Evolutionary conservation across 2,888 invertebrate species (phyloP), one percentile per base, ranked within the genome.

Genomic region (Molanna angustata): DNA sequence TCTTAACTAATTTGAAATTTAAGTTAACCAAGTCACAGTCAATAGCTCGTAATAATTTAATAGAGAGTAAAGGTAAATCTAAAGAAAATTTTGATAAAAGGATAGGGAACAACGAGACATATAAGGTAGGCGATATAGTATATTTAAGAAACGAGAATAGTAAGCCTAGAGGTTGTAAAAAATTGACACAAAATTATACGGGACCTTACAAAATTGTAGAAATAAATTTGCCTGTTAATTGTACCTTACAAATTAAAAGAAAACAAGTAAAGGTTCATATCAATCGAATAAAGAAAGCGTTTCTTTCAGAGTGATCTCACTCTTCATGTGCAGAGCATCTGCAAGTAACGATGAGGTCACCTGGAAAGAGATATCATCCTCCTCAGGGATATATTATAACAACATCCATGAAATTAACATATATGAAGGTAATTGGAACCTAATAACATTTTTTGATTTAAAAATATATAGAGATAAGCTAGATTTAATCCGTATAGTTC

Each of bases 31-130:
- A 47, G 21, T 45, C 62, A 4, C 58, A 54, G 14, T 41, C 63
- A 57, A 56, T 62, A 4, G 63, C 64, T n/a, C 35, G 56, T 21
- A 57, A 62, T 32, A 62, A 63, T 46, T 17, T 64, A 21, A 49
- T 54, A 17, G 32, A 43, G n/a, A 52, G 60, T 6, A 63, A 64
- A 52, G 21, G 49, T 41, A 61, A 53, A 51, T 60, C 58, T 31
- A 63, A 62, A 59, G 42, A 55, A 37, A 51, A 56, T 16, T 62
- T 61, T 46, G 61, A 62, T 46, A 55, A 47, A 41, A 56, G 17
- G 16, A 9, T 52, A 43, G 55, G 33, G 27, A 56, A 58, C 18
- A 46, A 43, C 14, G 18, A 37, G 6, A 18, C 51, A 16, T 63
- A 52, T 52, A 46, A 58, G 44, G 31, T 59, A n/a, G 56, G 56